Base-by-base conservation (phyloP, 2,113 vertebrate genomes). In the Psilopogon haemacephalus region DNA sequence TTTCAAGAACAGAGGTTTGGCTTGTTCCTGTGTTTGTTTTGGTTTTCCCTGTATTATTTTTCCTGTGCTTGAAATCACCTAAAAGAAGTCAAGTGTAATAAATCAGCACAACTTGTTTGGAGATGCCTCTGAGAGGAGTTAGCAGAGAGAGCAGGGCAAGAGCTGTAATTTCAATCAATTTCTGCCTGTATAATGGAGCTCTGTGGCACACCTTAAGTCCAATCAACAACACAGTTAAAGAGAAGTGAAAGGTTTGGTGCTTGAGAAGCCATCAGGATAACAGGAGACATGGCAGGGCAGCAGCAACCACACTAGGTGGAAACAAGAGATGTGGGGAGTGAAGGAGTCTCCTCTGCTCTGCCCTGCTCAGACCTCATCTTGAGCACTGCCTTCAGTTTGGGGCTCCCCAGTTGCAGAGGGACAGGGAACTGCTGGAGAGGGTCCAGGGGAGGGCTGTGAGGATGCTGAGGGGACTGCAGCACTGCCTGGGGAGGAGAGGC, bases 181-280 rank as follows among this genome's bases (percentile, higher is more conserved):
- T 38, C 62, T 30, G 35, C 48, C 55, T 73, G 55, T 85, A 69
- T 79, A 87, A 79, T 21, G 35, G 77, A 81, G 63, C 54, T 86
- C 64, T 72, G 35, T 40, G 69, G 50, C 46, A 35, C 44, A 60
- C 35, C 75, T 60, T 69, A 13, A 40, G 44, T 9, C 89, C 63
- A 72, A 70, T 87, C 67, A 55, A 87, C 83, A 93, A 93, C 28
- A 50, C 79, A 87, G 87, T 69, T 69, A 79, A 87, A 79, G 4
- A 2, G 5, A 59, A 86, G 72, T 11, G 12, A 91, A 89, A 76
- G 37, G 40, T 69, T 73, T 35, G 73, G 68, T 58, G 44, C 85
- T 82, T 69, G 54, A 78, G 50, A 79, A 89, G 30, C 26, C 63
- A 62, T 30, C 24, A 81, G 79, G 8, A 8, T 23, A 91, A 73